Evolutionary conservation across 2,797 vertebrate genomes (phyloP).

Genomic region (Acanthis flammea): DNA sequence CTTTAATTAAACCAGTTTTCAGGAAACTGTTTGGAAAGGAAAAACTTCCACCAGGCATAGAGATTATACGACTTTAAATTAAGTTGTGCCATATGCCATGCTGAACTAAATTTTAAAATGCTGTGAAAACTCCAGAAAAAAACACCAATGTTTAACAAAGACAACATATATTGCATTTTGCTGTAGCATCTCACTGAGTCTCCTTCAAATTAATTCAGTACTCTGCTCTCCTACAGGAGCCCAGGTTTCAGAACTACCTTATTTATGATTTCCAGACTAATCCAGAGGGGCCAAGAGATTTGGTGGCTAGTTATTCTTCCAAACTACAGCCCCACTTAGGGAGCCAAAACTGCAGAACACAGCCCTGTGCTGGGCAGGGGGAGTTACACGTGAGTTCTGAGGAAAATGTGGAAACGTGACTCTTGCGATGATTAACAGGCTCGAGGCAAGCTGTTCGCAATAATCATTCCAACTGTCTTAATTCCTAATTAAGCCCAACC

Average conservation of each 20-base stretch:
- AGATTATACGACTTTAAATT: neutral
- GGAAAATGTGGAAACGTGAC: rapidly evolving
- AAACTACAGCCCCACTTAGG: neutral
- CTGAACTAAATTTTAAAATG: neutral
- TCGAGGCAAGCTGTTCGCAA: neutral
- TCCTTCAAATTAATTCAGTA: neutral
- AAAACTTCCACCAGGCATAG: neutral
- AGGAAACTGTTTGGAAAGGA: neutral
- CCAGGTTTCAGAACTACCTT: neutral
- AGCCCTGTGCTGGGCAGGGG: neutral
- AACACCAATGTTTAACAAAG: rapidly evolving
- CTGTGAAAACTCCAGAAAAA: neutral
- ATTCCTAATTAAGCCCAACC: neutral
- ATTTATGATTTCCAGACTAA: neutral
- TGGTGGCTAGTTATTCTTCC: rapidly evolving
- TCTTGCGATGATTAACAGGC: rapidly evolving
- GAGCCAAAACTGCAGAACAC: neutral
- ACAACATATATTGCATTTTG: rapidly evolving
- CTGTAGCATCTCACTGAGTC: neutral
- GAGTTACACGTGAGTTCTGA: rapidly evolving
- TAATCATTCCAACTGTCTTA: neutral
- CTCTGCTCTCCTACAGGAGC: neutral
- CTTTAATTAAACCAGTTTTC: neutral
- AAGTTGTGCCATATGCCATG: neutral
- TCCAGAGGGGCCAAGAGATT: neutral